Evolutionary conservation across 2,888 invertebrate species (phyloP).

Genomic region (Rugalucina vietnamica): DNA sequence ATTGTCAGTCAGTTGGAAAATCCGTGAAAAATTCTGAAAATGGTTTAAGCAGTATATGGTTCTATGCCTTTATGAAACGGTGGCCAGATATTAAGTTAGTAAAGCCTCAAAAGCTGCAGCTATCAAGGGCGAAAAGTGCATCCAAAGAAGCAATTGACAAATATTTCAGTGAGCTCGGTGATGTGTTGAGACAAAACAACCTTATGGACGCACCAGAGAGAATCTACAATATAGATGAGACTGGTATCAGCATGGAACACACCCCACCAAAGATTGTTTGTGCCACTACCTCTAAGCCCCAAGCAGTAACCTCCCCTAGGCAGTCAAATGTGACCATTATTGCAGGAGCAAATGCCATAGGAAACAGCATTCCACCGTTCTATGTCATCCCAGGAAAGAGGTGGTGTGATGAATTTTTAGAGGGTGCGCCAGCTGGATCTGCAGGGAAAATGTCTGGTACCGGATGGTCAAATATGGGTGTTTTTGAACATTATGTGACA

Average conservation of each 20-base stretch:
- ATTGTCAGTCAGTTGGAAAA: slow-evolving; percentile 27
- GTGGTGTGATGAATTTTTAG: neutral
- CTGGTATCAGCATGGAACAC: slow-evolving; percentile 8
- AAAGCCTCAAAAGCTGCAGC: slow-evolving; percentile 35
- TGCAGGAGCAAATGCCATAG: slow-evolving; percentile 22
- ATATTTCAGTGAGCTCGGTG: slow-evolving; percentile 7
- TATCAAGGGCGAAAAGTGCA: slow-evolving; percentile 38
- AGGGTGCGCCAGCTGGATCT: slow-evolving; percentile 28
- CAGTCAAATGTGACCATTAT: slow-evolving; percentile 24
- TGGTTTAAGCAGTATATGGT: slow-evolving; percentile 42
- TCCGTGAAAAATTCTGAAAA: slow-evolving; percentile 10
- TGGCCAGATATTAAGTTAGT: slow-evolving; percentile 29
- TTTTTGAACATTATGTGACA: slow-evolving; percentile 19
- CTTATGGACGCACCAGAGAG: neutral
- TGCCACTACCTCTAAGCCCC: slow-evolving; percentile 16
- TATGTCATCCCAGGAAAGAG: slow-evolving; percentile 19
- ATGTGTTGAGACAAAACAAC: neutral
- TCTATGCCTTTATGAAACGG: slow-evolving; percentile 27
- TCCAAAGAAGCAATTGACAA: slow-evolving; percentile 19
- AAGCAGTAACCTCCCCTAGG: neutral
- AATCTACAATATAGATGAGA: slow-evolving; percentile 22
- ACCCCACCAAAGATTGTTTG: neutral
- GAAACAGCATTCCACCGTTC: slow-evolving; percentile 29
- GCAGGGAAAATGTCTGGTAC: slow-evolving; percentile 24
- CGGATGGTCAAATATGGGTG: slow-evolving; percentile 16